Evolutionary conservation across 1,140 invertebrate species (phyloP), one percentile per base, ranked within the genome.

Genomic region (Nilaparvata lugens): DNA sequence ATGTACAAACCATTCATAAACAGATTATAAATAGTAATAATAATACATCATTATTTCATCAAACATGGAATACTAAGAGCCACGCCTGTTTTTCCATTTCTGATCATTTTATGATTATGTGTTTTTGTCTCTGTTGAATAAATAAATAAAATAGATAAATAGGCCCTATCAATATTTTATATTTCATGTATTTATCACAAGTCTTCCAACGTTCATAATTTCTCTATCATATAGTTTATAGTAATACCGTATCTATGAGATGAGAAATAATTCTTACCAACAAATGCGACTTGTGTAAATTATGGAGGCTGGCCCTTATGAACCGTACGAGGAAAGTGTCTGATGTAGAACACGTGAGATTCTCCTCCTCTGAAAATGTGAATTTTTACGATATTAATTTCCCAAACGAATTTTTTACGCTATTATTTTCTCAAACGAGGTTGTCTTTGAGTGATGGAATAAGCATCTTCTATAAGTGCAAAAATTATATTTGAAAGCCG

Each of bases 271-370:
- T 1, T 16, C 61, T 63, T 52, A 66, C 65, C 48, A 65, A 54
- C 13, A 13, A 23, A 38, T 59, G 64, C 0, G 65, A 56, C 11
- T 53, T 42, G 13, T 62, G 25, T 2, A 54, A 18, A 51, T 66
- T 52, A 25, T 62, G 63, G 7, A 63, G 35, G 19, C 63, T 54
- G 9, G 61, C 65, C 25, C 43, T 59, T 35, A 66, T 62, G 31
- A 65, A 66, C 19, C 65, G 38, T 2, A 58, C 31, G 2, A 66
- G 56, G 35, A 66, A 66, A 52, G 62, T 56, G 43, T 66, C 65
- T 25, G 60, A 40, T 16, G 58, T 62, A 3, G 61, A 55, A 28
- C 65, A 66, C 3, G 52, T 43, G 13, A 66, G 61, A 18, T 52
- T 52, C 7, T 35, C 24, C 28, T 66, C 64, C 13, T 25, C 64